Base-by-base conservation (phyloP, 2,888 invertebrate species). In the Iselma pallidipennis region DNA sequence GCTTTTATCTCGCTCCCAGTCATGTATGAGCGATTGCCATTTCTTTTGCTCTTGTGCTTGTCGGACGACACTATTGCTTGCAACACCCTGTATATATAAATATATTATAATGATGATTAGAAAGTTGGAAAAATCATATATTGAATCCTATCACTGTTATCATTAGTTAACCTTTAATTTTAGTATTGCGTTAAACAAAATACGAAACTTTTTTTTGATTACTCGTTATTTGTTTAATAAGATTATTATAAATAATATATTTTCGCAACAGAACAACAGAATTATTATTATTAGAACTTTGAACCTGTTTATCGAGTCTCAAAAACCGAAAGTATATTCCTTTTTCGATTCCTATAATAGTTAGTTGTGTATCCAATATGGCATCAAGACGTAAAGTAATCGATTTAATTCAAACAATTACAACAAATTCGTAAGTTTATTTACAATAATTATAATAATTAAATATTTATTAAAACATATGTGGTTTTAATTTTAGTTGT, bases 391-490 rank as follows among this genome's bases (percentile, higher is more conserved):
- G 85, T 77, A 86, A 85, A 74, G 86, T 89, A 55, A 81, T 90
- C 63, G 87, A 88, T 80, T 83, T 91, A 69, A 80, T 91, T 61
- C 85, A 87, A 74, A 85, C 87, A 28, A 85, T 91, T 60, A 85
- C 89, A 54, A 83, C 84, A 57, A 86, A 87, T 63, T 87, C 90
- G 90, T 90, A 84, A 87, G 89, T 88, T 63, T 55, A 58, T 68
- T 48, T 19, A 21, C 4, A 52, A 16, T 55, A n/a, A 12, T 52
- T 57, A 31, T 28, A 19, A 33, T 25, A 50, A 45, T 21, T 45
- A 2, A 16, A 14, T n/a, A 14, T 49, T 50, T n/a, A 54, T 54
- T 10, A 14, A 25, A 5, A 42, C 2, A 56, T 16, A 9, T 33
- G 45, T 48, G 14, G 26, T 21, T 33, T 29, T 16, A 53, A 63